These are phyloP conservation scores for Luscinia luscinia DNA, from an alignment of 2,797 vertebrate genomes.

Conservation along the genomic window DNA sequence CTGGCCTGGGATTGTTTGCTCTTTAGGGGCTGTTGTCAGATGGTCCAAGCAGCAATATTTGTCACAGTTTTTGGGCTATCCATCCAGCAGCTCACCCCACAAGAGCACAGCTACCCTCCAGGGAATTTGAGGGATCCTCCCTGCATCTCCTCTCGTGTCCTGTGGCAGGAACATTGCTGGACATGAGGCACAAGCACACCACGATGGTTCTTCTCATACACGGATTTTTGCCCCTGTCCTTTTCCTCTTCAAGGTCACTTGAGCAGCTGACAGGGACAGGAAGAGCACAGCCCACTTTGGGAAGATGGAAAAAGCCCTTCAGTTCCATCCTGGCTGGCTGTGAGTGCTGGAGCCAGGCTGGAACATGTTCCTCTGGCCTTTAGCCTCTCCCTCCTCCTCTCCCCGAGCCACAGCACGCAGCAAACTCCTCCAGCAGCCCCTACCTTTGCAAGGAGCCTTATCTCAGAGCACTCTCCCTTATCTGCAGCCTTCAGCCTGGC, in stretches of 20 bases:
- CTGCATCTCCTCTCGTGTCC: not conserved
- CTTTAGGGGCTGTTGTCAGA: not conserved
- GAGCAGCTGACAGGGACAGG: not conserved
- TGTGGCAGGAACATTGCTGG: not conserved
- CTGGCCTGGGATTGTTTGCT: not conserved
- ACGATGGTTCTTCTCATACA: not conserved
- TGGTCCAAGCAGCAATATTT: not conserved
- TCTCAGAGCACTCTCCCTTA: slow-evolving; percentile 40
- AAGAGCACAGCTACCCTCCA: not conserved
- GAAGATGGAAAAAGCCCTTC: slow-evolving; percentile 14
- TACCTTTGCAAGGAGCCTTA: slow-evolving; percentile 46
- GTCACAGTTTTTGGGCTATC: not conserved
- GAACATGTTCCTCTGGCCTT: slow-evolving; percentile 30
- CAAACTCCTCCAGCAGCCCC: slow-evolving; percentile 2
- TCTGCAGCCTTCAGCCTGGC: slow-evolving; percentile 41
- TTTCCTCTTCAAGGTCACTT: slow-evolving; percentile 14
- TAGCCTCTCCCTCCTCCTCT: not conserved
- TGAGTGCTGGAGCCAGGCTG: not conserved
- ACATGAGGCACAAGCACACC: not conserved
- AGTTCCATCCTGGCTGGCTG: not conserved
- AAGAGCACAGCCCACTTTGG: not conserved
- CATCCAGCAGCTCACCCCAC: not conserved
- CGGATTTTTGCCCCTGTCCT: not conserved
- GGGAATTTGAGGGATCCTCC: not conserved
- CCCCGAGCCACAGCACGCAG: not conserved